Conservation (phyloP, 1,140 invertebrate genomes). For the Papilio xuthus region DNA sequence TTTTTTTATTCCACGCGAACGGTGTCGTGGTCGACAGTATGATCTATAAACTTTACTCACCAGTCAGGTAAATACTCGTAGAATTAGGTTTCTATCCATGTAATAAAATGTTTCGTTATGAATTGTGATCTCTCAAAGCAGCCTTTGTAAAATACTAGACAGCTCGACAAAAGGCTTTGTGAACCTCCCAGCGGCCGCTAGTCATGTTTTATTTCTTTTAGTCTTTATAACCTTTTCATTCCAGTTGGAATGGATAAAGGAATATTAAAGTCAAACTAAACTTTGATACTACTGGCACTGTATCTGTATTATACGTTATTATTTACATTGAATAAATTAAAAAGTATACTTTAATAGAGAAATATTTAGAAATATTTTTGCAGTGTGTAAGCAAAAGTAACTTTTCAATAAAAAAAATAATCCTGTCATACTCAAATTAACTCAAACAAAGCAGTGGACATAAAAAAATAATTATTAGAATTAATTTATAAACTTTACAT, state of each 20-base stretch:
- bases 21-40: no score
- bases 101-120: background rate
- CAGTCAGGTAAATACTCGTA: background rate
- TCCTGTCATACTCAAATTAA: no score
- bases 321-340: background rate
- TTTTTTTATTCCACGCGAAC: no score
- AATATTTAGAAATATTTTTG: background rate
- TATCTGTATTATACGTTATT: background rate
- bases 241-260: background rate
- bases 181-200: background rate
- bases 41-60: background rate
- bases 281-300: background rate
- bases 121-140: slow-evolving; percentile 17
- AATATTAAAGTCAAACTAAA: background rate
- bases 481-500: background rate
- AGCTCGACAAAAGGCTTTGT: slow-evolving; percentile 15
- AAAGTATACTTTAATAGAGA: background rate
- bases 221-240: slow-evolving; percentile 20
- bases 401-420: no score
- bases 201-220: slow-evolving; percentile 18
- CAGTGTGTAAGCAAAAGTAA: no score
- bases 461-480: background rate
- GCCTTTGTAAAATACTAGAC: slow-evolving; percentile 29
- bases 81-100: background rate
- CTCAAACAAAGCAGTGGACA: no score